Conservation (phyloP, 1,140 invertebrate genomes). For the Bombus confusus region DNA sequence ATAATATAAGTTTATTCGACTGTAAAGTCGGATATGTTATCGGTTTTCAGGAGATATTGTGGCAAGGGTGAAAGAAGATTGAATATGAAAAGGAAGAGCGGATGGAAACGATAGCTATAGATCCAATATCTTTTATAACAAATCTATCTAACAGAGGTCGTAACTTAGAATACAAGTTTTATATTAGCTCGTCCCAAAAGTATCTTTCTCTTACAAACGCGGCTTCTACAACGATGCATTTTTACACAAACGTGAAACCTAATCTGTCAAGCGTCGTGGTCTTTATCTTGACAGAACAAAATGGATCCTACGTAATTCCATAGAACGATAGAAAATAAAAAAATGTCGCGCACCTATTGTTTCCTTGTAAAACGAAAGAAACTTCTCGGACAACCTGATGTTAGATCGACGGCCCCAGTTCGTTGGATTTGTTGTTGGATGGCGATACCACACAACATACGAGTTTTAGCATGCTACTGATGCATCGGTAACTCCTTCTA, state of each 20-base stretch:
- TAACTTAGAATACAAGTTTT: background rate
- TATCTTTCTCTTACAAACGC: too few species aligned
- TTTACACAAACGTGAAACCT: too few species aligned
- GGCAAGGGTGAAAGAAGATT: background rate
- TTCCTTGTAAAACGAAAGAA: too few species aligned
- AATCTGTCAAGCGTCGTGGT: too few species aligned
- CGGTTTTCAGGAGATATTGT: background rate
- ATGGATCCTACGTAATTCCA: too few species aligned
- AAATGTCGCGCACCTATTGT: too few species aligned
- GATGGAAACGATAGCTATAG: background rate
- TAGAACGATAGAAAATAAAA: too few species aligned
- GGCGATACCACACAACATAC: background rate
- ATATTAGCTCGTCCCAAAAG: too few species aligned
- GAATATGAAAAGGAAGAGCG: background rate
- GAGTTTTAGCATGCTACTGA: background rate
- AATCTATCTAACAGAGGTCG: background rate
- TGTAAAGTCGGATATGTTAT: background rate
- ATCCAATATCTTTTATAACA: conserved; percentile 1
- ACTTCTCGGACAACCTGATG: too few species aligned
- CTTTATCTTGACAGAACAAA: too few species aligned
- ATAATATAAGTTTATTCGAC: background rate
- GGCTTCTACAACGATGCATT: too few species aligned
- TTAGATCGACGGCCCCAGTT: background rate
- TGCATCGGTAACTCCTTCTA: background rate
- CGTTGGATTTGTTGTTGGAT: background rate